Conservation (phyloP, 1,140 invertebrate genomes). For the Micrasema minimum region DNA sequence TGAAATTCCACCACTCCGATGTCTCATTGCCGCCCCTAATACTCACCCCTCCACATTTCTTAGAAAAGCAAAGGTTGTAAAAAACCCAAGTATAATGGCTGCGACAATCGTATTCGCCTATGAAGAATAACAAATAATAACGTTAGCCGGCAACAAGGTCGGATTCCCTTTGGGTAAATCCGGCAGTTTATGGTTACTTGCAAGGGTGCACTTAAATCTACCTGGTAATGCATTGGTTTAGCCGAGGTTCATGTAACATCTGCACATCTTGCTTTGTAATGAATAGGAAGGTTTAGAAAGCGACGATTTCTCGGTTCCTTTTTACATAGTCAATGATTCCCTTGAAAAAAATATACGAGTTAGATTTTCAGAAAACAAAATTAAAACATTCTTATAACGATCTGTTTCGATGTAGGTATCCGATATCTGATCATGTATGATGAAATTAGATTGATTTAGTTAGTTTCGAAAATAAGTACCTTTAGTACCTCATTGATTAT, state of each 20-base stretch:
- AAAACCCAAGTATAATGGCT: constrained; percentile 40
- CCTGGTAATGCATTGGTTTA: constrained; percentile 48
- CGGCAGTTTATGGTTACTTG: constrained; percentile 30
- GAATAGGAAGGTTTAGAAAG: constrained; percentile 18
- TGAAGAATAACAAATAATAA: constrained; percentile 11
- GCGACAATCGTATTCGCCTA: constrained; percentile 6
- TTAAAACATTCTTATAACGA: not conserved
- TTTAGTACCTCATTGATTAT: no score
- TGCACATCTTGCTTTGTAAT: constrained; percentile 27
- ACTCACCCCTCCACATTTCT: constrained; percentile 38
- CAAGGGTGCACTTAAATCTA: constrained; percentile 48
- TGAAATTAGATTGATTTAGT: no score
- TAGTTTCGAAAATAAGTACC: no score
- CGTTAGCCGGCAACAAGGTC: not conserved
- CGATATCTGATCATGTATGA: no score
- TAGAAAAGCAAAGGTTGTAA: constrained; percentile 45
- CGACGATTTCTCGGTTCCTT: no score
- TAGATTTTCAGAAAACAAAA: constrained; percentile 3
- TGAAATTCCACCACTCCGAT: constrained; percentile 21
- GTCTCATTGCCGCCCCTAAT: constrained; percentile 40
- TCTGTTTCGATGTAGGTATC: no score
- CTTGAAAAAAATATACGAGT: not conserved
- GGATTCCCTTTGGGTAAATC: constrained; percentile 11
- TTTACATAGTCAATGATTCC: no score
- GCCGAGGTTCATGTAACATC: constrained; percentile 33